Conservation (phyloP, 2,797 vertebrate genomes). For the Leptodactylus fallax region DNA sequence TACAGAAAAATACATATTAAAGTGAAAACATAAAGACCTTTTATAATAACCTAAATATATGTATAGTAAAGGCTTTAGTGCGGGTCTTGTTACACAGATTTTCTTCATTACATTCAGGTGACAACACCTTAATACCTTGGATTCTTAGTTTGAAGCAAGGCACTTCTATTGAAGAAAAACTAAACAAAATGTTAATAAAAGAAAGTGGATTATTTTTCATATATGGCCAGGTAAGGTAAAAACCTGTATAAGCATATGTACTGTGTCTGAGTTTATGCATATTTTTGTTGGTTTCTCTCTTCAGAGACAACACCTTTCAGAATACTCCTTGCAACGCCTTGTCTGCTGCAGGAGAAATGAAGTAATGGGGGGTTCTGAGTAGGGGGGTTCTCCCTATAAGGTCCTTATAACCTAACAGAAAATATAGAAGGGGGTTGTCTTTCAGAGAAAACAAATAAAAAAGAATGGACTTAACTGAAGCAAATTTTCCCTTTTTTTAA, state of each 20-base stretch:
- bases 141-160: conserved; percentile 89
- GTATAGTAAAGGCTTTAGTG: neutral
- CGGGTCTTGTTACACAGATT: neutral
- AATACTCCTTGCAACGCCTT: neutral
- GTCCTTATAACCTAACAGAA: too few species aligned
- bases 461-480: too few species aligned
- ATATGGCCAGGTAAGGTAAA: conserved; percentile 87
- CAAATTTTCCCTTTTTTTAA: too few species aligned
- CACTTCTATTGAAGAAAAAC: conserved; percentile 81
- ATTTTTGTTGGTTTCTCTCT: neutral
- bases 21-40: neutral
- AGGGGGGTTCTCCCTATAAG: neutral
- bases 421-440: too few species aligned
- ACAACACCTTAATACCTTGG: conserved; percentile 89
- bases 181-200: conserved; percentile 86
- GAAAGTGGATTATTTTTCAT: conserved; percentile 94
- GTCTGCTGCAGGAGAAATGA: too few species aligned
- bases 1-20: neutral
- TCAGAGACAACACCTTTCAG: neutral
- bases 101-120: conserved; percentile 69
- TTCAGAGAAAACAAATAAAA: too few species aligned
- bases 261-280: neutral
- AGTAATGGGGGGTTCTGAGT: neutral
- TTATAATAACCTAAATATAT: neutral
- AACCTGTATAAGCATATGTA: neutral